Base-by-base conservation (phyloP, 2,113 vertebrate species). In the Choloepus hoffmanni region DNA sequence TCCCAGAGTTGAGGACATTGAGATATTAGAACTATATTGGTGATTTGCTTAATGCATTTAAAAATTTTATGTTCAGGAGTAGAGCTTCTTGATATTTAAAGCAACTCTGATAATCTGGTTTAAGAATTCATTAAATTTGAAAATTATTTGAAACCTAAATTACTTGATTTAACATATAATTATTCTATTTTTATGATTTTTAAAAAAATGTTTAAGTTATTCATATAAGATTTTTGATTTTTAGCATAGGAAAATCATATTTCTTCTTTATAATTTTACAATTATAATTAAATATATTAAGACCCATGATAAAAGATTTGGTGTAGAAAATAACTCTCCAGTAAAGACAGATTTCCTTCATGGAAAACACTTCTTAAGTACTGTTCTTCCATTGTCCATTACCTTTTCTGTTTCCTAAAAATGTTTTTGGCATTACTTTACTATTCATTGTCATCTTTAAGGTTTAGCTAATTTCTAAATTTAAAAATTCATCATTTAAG, bases 101-200 rank as follows among this genome's bases (percentile, higher is more conserved):
- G 50, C 67, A 81, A 63, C 28, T 53, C 33, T 68, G 83, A 70
- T 70, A 55, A 58, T 33, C 50, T 70, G 48, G 36, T 8, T 81
- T 81, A 82, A 55, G 16, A 90, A 55, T 43, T 82, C 36, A 72
- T 82, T 70, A 26, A 58, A 58, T 82, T 68, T 70, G 50, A 81
- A 82, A 90, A 70, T 72, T 79, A 63, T 89, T 48, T 89, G 60
- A 50, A 58, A 82, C 45, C 50, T 88, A 45, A 74, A 77, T 90
- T 67, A 24, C n/a, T 77, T 48, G 19, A 43, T 33, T 85, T 68
- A 67, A 67, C n/a, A 85, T 23, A 40, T 53, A 78, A 30, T 53
- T 53, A 12, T 60, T 89, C n/a, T 65, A 50, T 53, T 53, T 89
- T 91, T 82, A 53, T 58, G 36, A 15, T 68, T 13, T 68, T 28